Evolutionary conservation across 2,797 vertebrate genomes (phyloP).

Genomic region (Muscicapa striata): DNA sequence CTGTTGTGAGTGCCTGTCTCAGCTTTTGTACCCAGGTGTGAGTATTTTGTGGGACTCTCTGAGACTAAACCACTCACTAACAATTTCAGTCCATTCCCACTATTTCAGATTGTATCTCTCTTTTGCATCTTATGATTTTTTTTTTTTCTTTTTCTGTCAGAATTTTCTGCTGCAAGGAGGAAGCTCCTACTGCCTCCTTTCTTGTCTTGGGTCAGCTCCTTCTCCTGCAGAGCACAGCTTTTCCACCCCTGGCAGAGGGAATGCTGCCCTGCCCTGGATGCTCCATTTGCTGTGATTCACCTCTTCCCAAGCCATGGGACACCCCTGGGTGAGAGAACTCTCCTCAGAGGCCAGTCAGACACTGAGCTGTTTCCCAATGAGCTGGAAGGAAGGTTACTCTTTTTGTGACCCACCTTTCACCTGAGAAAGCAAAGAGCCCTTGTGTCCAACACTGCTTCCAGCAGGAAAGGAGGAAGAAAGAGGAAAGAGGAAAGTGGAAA

Average conservation of each 20-base stretch:
- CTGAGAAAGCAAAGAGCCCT: not conserved
- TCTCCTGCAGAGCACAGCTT: not conserved
- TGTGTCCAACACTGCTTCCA: not conserved
- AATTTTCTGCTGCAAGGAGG: not conserved
- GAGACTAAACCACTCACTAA: not conserved
- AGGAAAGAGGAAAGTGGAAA: not conserved
- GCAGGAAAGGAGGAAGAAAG: not conserved
- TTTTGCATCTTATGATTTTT: not conserved
- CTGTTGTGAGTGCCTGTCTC: not conserved
- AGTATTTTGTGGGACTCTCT: not conserved
- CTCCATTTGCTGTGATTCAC: not conserved
- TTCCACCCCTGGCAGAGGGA: not conserved
- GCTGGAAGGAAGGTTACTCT: not conserved
- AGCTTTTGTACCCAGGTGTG: not conserved
- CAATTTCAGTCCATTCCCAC: not conserved
- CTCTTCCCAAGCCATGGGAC: not conserved
- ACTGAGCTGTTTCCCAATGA: not conserved
- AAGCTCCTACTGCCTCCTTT: not conserved
- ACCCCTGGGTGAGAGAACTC: not conserved
- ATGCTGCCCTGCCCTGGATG: not conserved
- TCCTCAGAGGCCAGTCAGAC: not conserved
- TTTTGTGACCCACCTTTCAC: not conserved
- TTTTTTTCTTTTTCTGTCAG: not conserved
- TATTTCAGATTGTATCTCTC: not conserved
- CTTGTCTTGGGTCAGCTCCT: not conserved